These are phyloP conservation scores for Muschampia plurimacula DNA, from an alignment of 2,888 invertebrate species.

Conservation along the genomic window DNA sequence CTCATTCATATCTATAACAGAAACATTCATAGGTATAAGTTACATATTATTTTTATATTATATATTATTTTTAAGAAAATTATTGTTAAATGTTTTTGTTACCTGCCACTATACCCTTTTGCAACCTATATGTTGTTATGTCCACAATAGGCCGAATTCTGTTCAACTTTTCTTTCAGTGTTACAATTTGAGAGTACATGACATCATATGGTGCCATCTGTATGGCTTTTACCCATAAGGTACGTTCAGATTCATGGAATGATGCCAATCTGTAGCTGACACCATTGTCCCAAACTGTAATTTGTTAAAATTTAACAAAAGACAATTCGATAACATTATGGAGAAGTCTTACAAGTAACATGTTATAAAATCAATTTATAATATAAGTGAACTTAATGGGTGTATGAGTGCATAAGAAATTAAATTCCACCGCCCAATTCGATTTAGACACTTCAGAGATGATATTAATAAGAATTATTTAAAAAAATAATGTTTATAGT, in stretches of 20 bases:
- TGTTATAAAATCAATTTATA: too few relatives aligned
- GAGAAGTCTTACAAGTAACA: too few relatives aligned
- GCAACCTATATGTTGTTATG: slow-evolving; percentile 89
- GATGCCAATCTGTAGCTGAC: slow-evolving; percentile 93
- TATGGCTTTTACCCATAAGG: slow-evolving; percentile 94
- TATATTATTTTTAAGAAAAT: not conserved
- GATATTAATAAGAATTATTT: too few relatives aligned
- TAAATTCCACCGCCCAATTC: too few relatives aligned
- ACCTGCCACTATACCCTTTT: slow-evolving; percentile 90
- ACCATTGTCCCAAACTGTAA: slow-evolving; percentile 93
- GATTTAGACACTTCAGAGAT: too few relatives aligned
- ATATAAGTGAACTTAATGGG: too few relatives aligned
- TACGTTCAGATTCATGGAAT: slow-evolving; percentile 91
- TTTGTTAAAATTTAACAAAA: slow-evolving; percentile 27
- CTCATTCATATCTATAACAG: slow-evolving; percentile 90
- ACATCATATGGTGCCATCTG: slow-evolving; percentile 94
- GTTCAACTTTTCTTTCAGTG: slow-evolving; percentile 87
- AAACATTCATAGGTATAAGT: not conserved
- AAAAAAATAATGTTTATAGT: too few relatives aligned
- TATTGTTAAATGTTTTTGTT: slow-evolving; percentile 45
- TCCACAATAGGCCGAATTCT: slow-evolving; percentile 88
- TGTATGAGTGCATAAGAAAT: too few relatives aligned
- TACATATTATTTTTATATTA: too few relatives aligned
- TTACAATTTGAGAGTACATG: slow-evolving; percentile 90
- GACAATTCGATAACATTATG: not conserved